phyloP scores from a whole-genome alignment of 2,797 vertebrate genomes.

The Xiphorhynchus erythropygius region DNA sequence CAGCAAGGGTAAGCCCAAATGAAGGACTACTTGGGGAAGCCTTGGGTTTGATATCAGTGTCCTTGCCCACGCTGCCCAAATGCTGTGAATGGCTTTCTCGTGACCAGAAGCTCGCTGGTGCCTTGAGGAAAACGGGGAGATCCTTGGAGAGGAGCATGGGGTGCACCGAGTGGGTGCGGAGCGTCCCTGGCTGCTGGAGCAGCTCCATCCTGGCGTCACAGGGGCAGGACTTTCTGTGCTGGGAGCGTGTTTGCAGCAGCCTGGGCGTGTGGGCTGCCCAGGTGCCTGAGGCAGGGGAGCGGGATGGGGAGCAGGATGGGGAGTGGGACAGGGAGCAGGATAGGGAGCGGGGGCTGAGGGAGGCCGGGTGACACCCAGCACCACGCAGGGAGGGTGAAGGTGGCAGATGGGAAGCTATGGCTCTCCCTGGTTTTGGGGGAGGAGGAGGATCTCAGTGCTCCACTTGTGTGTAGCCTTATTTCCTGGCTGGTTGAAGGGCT shows the following conservation, averaged over 20 bases:
- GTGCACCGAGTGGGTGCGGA: rapidly evolving
- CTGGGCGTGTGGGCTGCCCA: neutral
- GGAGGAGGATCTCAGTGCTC: neutral
- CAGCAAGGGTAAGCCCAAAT: neutral
- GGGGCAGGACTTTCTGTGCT: neutral
- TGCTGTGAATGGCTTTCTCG: rapidly evolving
- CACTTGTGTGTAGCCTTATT: neutral
- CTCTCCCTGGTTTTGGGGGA: neutral
- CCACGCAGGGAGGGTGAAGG: rapidly evolving
- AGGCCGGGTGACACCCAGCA: rapidly evolving
- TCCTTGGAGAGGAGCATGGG: rapidly evolving
- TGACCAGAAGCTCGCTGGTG: neutral
- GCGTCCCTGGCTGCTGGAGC: rapidly evolving
- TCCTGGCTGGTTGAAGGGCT: conserved; percentile 31
- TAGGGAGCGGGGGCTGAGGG: neutral
- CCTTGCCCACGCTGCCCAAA: rapidly evolving
- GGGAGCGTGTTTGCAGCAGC: neutral
- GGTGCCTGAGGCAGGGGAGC: rapidly evolving
- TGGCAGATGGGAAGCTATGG: rapidly evolving
- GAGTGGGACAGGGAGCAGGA: neutral
- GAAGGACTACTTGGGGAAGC: neutral
- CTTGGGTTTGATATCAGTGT: neutral
- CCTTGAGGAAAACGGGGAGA: rapidly evolving
- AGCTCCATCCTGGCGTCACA: rapidly evolving
- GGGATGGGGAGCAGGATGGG: neutral